Base-by-base conservation (phyloP, 2,888 invertebrate species). In the Ormyrus labotus region DNA sequence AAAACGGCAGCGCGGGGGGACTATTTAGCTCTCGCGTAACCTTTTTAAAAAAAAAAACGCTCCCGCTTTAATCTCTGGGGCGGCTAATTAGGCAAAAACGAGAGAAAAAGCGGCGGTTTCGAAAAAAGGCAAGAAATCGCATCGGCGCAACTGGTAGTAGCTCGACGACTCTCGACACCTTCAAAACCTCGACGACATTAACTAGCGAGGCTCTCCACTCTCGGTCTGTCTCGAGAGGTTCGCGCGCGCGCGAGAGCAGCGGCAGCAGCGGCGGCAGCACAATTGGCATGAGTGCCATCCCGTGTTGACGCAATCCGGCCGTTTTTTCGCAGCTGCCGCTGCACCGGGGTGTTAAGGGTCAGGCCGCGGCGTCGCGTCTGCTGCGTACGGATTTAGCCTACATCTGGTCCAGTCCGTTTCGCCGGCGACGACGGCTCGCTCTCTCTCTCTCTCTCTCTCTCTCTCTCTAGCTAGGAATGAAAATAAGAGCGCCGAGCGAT, bases 321-420 rank as follows among this genome's bases (percentile, higher is more conserved):
- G n/a, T 69, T 69, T 70, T 70, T 34, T 34, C 34, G 34, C 34
- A 34, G 34, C 34, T 34, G 34, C 34, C 34, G 34, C 34, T 64
- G 57, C 55, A 34, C 34, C 34, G 34, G 8, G 45, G 45, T 53
- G 61, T 63, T 72, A 63, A 72, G 61, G 71, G 71, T 72, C 71
- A 63, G 61, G 6, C 51, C 6, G 13, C 34, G 11, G 6, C 34
- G 34, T 34, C 10, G 19, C n/a, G 50, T n/a, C 48, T 55, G 34
- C 34, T 4, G 34, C 11, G 58, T 85, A 87, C 88, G 83, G 84
- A 88, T 89, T 89, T 89, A 88, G 88, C 86, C 83, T 82, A 85
- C 88, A 87, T 88, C 87, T 88, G 88, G 87, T 84, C 84, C 86
- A 85, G 85, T 86, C 84, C 84, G 83, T 86, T 86, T 83, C 83